These are phyloP conservation scores for Setophaga kirtlandii DNA, from an alignment of 2,113 vertebrate species.

Conservation along the genomic window DNA sequence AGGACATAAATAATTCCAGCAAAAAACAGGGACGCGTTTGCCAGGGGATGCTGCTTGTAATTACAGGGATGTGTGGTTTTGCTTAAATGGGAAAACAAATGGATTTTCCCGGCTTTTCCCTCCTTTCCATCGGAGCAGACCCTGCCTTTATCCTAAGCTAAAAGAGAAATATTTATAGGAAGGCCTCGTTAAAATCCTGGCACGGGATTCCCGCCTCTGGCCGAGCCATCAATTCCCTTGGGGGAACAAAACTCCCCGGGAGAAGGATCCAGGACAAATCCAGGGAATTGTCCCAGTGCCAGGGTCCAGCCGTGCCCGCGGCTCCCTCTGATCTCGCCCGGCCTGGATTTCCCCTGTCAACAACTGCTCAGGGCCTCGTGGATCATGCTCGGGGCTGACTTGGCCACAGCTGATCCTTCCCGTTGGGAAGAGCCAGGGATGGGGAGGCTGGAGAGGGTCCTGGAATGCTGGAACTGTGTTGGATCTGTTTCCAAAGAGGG, in stretches of 20 bases:
- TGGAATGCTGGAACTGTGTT: accelerated
- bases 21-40: background rate
- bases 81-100: constrained; percentile 41
- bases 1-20: constrained; percentile 41
- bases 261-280: constrained; percentile 10
- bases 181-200: constrained; percentile 38
- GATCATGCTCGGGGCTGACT: background rate
- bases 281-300: background rate
- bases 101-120: background rate
- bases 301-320: background rate
- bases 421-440: background rate
- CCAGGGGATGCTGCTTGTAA: constrained; percentile 26
- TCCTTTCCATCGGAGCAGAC: background rate
- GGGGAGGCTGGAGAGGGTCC: background rate
- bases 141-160: background rate
- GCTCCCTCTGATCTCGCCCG: background rate
- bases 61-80: constrained; percentile 23
- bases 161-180: constrained; percentile 54
- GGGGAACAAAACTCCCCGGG: background rate
- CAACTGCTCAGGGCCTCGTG: background rate
- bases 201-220: background rate
- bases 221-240: background rate
- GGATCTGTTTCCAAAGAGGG: background rate
- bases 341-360: constrained; percentile 45
- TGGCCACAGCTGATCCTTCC: background rate